A percentile compares a stretch with the other conserved stretches of the same genome.
Evolutionary conservation across 2,888 invertebrate genomes (phyloP).

Genomic region (Cataglyphis albicans): DNA sequence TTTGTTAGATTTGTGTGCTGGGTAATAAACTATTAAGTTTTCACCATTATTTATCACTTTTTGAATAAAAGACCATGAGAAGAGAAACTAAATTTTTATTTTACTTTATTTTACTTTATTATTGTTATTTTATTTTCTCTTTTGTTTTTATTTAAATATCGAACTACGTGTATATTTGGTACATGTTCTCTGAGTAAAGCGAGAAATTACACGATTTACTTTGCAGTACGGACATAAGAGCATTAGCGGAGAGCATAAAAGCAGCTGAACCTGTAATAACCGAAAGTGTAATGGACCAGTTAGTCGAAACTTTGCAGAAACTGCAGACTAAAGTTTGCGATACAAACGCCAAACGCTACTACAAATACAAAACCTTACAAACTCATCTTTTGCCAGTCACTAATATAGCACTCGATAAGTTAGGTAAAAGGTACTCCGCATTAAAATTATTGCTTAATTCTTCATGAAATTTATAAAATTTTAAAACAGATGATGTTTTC

Average conservation of each 20-base stretch:
- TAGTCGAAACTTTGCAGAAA: conserved; percentile 88
- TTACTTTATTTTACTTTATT: neutral
- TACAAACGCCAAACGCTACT: conserved; percentile 89
- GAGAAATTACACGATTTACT: conserved; percentile 55
- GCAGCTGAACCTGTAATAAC: conserved; percentile 88
- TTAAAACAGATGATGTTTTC: neutral
- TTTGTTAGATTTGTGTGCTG: conserved; percentile 88
- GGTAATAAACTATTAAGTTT: conserved; percentile 86
- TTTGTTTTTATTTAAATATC: neutral
- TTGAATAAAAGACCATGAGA: neutral
- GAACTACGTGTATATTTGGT: neutral
- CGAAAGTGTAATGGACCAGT: conserved; percentile 87
- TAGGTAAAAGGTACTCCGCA: conserved; percentile 88
- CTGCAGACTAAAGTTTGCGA: conserved; percentile 89
- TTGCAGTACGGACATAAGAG: conserved; percentile 87
- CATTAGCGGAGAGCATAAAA: conserved; percentile 87
- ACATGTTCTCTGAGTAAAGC: neutral
- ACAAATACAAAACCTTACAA: conserved; percentile 89
- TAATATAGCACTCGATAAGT: conserved; percentile 91
- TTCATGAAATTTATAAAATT: neutral
- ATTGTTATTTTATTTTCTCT: neutral
- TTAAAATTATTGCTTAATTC: conserved; percentile 56
- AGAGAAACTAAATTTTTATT: conserved; percentile 3
- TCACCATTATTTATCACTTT: conserved; percentile 23
- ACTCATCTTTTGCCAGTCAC: conserved; percentile 91